Conservation (phyloP, 2,888 invertebrate species). For the Microctonus hyperodae region DNA sequence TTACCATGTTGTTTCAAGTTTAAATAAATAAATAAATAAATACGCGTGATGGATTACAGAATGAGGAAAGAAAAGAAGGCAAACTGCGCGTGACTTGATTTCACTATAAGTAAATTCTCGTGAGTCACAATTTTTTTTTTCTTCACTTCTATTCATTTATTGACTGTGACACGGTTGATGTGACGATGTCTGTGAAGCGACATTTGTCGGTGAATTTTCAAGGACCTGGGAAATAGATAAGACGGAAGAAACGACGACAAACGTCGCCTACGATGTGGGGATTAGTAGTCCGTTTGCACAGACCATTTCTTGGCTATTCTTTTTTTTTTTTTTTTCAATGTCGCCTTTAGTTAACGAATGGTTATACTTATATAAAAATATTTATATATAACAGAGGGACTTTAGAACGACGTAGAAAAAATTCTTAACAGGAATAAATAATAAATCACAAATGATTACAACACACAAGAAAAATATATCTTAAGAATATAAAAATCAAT, state of each 20-base stretch:
- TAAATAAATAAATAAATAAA: neutral
- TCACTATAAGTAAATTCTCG: conserved; percentile 20
- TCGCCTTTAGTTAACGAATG: neutral
- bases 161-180: conserved; percentile 6
- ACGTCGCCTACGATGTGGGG: conserved; percentile 13
- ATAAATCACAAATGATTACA: neutral
- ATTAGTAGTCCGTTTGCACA: conserved; percentile 28
- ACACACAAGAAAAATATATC: neutral
- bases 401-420: conserved; percentile 20
- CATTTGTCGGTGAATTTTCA: conserved; percentile 17
- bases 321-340: neutral
- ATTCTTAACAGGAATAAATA: neutral
- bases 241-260: conserved; percentile 19
- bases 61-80: neutral
- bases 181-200: conserved; percentile 12
- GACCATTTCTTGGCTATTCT: conserved; percentile 5
- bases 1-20: neutral
- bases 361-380: neutral
- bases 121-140: conserved; percentile 19
- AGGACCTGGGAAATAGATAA: conserved; percentile 5
- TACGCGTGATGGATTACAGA: conserved; percentile 9
- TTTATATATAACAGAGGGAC: neutral
- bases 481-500: neutral
- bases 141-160: neutral
- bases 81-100: conserved; percentile 14